Percentiles rank a stretch among this genome's conserved stretches.
Evolutionary conservation across 2,113 vertebrate genomes (phyloP).

Genomic region (Scolopax mira): DNA sequence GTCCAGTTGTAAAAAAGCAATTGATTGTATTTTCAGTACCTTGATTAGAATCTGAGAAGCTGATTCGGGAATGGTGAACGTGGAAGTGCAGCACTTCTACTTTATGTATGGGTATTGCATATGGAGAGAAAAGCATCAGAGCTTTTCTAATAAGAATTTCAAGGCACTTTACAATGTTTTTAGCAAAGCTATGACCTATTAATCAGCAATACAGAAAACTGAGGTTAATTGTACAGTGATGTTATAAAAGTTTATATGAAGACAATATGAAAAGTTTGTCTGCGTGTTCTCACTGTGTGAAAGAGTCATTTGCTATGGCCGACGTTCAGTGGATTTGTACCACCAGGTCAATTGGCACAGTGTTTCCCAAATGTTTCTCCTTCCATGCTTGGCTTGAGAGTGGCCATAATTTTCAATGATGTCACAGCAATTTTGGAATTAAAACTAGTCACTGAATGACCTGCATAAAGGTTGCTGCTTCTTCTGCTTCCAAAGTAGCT

Average conservation of each 20-base stretch:
- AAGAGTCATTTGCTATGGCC: no score
- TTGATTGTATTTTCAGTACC: neutral
- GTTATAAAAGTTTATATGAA: neutral
- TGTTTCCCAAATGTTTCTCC: neutral
- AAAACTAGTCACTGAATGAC: neutral
- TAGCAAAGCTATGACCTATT: neutral
- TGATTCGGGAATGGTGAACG: neutral
- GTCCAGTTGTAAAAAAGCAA: neutral
- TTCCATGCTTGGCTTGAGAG: neutral
- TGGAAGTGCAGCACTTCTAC: neutral
- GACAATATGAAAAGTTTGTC: neutral
- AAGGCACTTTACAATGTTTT: neutral
- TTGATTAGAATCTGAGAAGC: neutral
- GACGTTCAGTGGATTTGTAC: neutral
- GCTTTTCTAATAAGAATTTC: neutral
- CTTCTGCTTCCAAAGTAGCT: neutral
- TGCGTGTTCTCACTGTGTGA: neutral
- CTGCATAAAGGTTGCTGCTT: neutral
- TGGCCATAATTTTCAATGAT: neutral
- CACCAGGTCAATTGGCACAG: neutral
- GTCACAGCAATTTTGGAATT: neutral
- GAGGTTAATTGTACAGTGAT: neutral
- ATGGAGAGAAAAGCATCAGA: neutral
- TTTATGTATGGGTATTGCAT: neutral
- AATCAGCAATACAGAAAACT: neutral